These are phyloP conservation scores for Meandrina meandrites DNA, from an alignment of 92 coral and sea anemone species.

Conservation along the genomic window DNA sequence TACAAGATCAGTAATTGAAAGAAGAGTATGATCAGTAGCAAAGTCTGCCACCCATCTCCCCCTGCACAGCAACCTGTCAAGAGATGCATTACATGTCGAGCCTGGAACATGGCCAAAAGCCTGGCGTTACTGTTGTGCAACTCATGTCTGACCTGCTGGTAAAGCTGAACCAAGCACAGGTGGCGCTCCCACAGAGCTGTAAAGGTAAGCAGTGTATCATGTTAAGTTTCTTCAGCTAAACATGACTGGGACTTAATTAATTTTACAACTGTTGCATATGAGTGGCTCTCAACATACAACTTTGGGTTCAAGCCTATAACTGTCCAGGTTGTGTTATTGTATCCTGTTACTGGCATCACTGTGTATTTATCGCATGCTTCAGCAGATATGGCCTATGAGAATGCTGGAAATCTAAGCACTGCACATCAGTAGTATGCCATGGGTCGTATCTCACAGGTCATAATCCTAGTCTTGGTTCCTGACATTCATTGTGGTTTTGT, in stretches of 20 bases:
- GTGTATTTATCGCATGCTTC: no score
- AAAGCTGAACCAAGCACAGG: constrained; percentile 75
- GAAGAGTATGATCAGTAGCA: neutral
- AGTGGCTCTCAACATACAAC: no score
- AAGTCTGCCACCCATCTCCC: constrained; percentile 21
- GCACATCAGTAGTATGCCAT: no score
- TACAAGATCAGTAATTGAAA: neutral
- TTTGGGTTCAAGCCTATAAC: neutral
- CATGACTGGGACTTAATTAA: neutral
- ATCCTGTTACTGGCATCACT: no score
- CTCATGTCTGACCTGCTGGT: constrained; percentile 99
- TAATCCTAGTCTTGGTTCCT: no score
- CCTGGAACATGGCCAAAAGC: constrained; percentile 96
- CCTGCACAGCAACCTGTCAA: constrained; percentile 50
- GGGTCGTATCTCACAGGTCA: no score
- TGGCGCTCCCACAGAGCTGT: constrained; percentile 97
- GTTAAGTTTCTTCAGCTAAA: neutral
- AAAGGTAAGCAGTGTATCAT: neutral
- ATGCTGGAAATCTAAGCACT: no score
- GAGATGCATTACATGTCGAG: constrained; percentile 96
- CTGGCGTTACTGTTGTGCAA: constrained; percentile 95
- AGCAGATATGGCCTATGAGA: no score
- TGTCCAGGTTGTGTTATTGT: no score
- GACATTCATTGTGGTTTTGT: no score
- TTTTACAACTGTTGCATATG: neutral